Percentiles rank a stretch among this genome's conserved stretches.
Conservation (phyloP, 1,140 invertebrate species). For the Scaptomyza montana region DNA sequence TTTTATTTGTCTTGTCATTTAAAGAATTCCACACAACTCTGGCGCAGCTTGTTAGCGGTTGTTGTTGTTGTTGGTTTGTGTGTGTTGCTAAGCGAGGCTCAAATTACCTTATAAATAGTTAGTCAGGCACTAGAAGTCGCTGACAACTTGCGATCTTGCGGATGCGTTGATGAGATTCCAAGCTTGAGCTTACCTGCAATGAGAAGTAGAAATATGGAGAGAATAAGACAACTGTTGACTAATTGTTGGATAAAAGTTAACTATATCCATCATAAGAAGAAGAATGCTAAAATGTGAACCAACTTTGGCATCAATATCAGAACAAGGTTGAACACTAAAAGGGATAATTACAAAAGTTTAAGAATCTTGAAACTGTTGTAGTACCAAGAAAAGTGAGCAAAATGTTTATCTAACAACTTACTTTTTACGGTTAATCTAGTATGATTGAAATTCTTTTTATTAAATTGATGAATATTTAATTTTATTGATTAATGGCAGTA, state of each 20-base stretch:
- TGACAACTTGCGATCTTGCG: slow-evolving; percentile 50
- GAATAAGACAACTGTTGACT: slow-evolving; percentile 24
- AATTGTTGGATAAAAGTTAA: slow-evolving; percentile 31
- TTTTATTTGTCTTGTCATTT: slow-evolving; percentile 77
- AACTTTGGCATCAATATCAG: slow-evolving; percentile 1
- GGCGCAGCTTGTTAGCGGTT: slow-evolving; percentile 29
- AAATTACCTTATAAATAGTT: slow-evolving; percentile 78
- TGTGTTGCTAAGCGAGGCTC: slow-evolving; percentile 56
- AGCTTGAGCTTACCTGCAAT: slow-evolving; percentile 43
- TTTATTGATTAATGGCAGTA: background rate
- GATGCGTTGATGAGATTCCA: slow-evolving; percentile 34
- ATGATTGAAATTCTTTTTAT: no score
- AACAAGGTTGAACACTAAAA: background rate
- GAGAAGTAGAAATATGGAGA: slow-evolving; percentile 6
- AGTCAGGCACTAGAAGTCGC: slow-evolving; percentile 54
- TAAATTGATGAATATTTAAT: no score
- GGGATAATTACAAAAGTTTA: background rate
- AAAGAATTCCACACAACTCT: slow-evolving; percentile 52
- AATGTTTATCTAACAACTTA: no score
- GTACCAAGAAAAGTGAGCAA: background rate
- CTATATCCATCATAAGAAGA: background rate
- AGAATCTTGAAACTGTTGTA: no score
- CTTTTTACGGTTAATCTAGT: no score
- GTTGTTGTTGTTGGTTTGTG: background rate
- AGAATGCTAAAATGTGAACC: background rate